These are phyloP conservation scores for Phoenoteleia sp. DNA, from an alignment of 2,888 invertebrate species.

Conservation along the genomic window DNA sequence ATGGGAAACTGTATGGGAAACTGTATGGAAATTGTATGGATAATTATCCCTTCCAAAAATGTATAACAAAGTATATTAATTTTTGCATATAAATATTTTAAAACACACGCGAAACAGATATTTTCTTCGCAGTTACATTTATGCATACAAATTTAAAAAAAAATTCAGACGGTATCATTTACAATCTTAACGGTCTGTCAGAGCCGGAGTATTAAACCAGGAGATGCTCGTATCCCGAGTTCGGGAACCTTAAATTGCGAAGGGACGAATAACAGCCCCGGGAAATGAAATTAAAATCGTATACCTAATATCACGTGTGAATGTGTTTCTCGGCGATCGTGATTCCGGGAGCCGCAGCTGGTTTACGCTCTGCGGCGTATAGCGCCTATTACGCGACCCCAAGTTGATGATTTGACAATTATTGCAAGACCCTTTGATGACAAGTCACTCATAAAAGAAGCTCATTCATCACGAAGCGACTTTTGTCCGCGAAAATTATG, in stretches of 20 bases:
- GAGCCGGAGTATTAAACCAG: too few species aligned
- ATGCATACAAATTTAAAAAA: too few species aligned
- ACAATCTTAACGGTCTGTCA: slow-evolving; percentile 9
- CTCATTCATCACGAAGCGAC: slow-evolving; percentile 53
- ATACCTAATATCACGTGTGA: slow-evolving; percentile 53
- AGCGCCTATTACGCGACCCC: slow-evolving; percentile 29
- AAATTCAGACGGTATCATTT: slow-evolving; percentile 21
- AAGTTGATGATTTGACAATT: slow-evolving; percentile 66
- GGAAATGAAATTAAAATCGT: slow-evolving; percentile 60
- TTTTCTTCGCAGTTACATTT: too few species aligned
- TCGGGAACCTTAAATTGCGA: slow-evolving; percentile 17
- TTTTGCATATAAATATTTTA: too few species aligned
- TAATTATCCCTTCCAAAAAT: too few species aligned
- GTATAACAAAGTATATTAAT: too few species aligned
- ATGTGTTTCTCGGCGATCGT: slow-evolving; percentile 31
- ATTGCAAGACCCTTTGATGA: slow-evolving; percentile 60
- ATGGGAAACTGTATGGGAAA: too few species aligned
- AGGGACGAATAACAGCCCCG: slow-evolving; percentile 46
- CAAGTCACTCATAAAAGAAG: slow-evolving; percentile 57
- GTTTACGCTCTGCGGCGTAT: slow-evolving; percentile 14
- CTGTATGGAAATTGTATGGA: too few species aligned
- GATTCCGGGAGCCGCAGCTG: slow-evolving; percentile 50
- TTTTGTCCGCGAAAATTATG: slow-evolving; percentile 59
- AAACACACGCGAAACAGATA: too few species aligned
- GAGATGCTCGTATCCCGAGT: too few species aligned